These are phyloP conservation scores for Endotricha flammealis DNA, from an alignment of 2,888 invertebrate species.

Conservation along the genomic window DNA sequence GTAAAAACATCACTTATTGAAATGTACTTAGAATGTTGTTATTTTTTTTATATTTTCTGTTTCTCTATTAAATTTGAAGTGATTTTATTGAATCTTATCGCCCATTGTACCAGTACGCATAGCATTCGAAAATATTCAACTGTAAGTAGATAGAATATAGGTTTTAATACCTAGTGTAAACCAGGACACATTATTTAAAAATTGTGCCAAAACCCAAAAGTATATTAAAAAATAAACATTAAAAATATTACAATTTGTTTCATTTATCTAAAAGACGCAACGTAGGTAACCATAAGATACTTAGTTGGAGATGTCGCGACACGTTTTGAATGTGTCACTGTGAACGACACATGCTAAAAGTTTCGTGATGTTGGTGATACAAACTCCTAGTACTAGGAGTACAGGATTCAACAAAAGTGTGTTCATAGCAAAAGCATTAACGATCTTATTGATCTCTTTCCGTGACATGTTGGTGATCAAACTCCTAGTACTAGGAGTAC, in stretches of 20 bases:
- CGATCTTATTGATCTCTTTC: too few species aligned
- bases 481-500: too few species aligned
- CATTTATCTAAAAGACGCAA: too few species aligned
- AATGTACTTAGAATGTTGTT: constrained; percentile 23
- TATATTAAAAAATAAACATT: constrained; percentile 73
- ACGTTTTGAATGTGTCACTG: too few species aligned
- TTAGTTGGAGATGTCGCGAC: too few species aligned
- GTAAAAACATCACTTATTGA: constrained; percentile 5
- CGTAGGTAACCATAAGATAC: too few species aligned
- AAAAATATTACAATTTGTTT: constrained; percentile 45
- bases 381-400: too few species aligned
- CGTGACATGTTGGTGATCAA: too few species aligned
- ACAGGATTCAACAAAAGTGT: too few species aligned
- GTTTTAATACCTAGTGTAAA: constrained; percentile 71
- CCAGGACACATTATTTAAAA: constrained; percentile 75
- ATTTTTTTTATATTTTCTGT: constrained; percentile 13
- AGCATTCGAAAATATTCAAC: constrained; percentile 53
- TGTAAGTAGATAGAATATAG: constrained; percentile 67
- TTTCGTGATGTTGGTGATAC: too few species aligned
- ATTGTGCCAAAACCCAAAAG: constrained; percentile 78
- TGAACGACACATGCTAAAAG: too few species aligned
- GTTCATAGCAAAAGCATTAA: too few species aligned
- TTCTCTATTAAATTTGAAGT: not conserved
- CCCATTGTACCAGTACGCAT: constrained; percentile 23
- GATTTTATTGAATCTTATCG: not conserved